Base-by-base conservation (phyloP, 1,140 invertebrate species). In the Danaus plexippus region DNA sequence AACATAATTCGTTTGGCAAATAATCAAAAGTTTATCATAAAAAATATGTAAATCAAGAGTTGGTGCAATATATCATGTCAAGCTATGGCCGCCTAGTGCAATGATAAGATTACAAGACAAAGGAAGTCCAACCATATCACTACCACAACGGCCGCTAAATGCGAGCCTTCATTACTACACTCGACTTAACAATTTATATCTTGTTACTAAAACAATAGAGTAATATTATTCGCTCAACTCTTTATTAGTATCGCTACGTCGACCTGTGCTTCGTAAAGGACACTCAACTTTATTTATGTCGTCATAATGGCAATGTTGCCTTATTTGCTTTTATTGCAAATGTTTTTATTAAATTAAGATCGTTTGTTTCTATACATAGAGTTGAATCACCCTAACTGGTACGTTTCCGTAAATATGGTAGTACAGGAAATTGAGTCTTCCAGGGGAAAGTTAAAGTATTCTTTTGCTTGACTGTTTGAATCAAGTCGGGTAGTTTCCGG, bases 31-130 rank as follows among this genome's bases (percentile, higher is more conserved):
- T 22, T 57, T 58, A 54, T 47, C 54, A 47, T 57, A 57, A 60
- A 54, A 60, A 63, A 47, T 59, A 72, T 73, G 73, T 73, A 75
- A 80, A 76, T 77, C 69, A 75, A 75, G 75, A 75, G 51, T 59
- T 64, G 61, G 54, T 61, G 73, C 72, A 72, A 83, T 84, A 73
- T 81, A 82, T 86, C 82, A 86, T 77, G 80, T 77, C 77, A 75
- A 76, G 77, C 63, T 67, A 69, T 65, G 68, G 71, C 71, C 77
- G 75, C 71, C 75, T 73, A 77, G 70, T 73, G 69, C 61, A 52
- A 75, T 77, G 83, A 86, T 86, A 84, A 84, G 79, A 86, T 85
- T 85, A 78, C 78, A 73, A 85, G 80, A 86, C 80, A 84, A 83
- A 83, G 80, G 80, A 85, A 86, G 78, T 85, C 79, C 80, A 79